phyloP scores from a whole-genome alignment of 2,113 vertebrate genomes.

The Romanogobio albipinnatus region DNA sequence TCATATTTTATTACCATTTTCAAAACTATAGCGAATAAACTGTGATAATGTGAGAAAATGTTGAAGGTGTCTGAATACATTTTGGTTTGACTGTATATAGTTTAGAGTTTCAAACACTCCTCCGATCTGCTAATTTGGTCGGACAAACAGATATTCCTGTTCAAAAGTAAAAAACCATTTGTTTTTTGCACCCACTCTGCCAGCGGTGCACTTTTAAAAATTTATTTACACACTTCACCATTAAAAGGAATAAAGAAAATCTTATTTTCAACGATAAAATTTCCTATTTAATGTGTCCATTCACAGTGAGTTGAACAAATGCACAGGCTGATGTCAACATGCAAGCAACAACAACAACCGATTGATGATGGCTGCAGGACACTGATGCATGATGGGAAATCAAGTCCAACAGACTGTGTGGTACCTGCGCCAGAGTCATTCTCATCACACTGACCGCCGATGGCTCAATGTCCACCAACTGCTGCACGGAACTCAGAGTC shows the following conservation, averaged over 20 bases:
- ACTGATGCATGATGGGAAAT: constrained; percentile 33
- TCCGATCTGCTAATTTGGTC: neutral
- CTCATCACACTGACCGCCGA: constrained; percentile 98
- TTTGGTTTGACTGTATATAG: too few species aligned
- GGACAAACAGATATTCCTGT: neutral
- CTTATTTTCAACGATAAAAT: neutral
- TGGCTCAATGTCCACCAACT: constrained; percentile 98
- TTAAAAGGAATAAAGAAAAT: neutral
- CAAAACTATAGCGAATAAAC: too few species aligned
- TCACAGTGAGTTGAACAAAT: too few species aligned
- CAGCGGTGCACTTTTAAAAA: too few species aligned
- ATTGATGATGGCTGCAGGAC: neutral
- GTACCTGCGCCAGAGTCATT: constrained; percentile 98
- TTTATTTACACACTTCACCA: neutral
- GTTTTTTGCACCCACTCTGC: too few species aligned
- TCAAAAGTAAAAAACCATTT: neutral
- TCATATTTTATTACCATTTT: too few species aligned
- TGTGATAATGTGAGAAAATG: too few species aligned
- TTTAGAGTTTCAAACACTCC: too few species aligned
- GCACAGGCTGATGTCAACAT: neutral
- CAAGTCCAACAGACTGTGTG: constrained; percentile 6
- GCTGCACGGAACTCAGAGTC: constrained; percentile 93
- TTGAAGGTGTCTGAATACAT: too few species aligned
- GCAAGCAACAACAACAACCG: constrained; percentile 1
- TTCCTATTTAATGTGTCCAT: neutral